A percentile compares a stretch with the other conserved stretches of the same genome.
Evolutionary conservation across 2,797 vertebrate species (phyloP).

Genomic region (Cyprinella venusta): DNA sequence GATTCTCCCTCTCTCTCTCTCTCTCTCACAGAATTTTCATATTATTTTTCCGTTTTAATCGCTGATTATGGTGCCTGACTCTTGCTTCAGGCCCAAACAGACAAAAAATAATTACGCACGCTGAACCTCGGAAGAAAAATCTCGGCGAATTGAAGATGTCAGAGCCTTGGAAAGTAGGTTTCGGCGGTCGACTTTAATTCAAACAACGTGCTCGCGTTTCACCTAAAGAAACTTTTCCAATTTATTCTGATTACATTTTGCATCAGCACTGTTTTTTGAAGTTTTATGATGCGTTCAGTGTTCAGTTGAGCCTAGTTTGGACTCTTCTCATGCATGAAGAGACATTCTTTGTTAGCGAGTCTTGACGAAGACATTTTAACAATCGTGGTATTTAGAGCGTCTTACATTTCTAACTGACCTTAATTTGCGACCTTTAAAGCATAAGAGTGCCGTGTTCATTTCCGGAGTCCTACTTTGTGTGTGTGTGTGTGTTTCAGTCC

Average conservation of each 20-base stretch:
- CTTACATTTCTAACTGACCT: conserved; percentile 71
- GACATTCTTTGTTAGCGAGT: conserved; percentile 13
- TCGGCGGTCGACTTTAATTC: conserved; percentile 27
- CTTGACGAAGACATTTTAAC: conserved; percentile 71
- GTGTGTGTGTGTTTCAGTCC: conserved; percentile 50
- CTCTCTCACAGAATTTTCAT: conserved; percentile 50
- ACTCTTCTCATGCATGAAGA: conserved; percentile 1
- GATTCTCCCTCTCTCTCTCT: neutral
- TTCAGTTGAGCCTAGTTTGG: neutral
- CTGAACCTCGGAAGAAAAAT: conserved; percentile 50
- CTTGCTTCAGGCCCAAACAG: conserved; percentile 58
- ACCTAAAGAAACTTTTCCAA: conserved; percentile 42
- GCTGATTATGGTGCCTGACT: conserved; percentile 57
- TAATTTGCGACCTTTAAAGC: conserved; percentile 68
- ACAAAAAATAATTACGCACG: conserved; percentile 59
- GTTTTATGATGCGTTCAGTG: conserved; percentile 4
- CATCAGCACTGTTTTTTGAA: conserved; percentile 32
- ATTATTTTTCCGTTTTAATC: conserved; percentile 64
- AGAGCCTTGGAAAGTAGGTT: conserved; percentile 36
- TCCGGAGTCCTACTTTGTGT: conserved; percentile 3
- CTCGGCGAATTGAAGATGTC: conserved; percentile 46
- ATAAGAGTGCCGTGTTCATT: conserved; percentile 32
- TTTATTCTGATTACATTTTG: conserved; percentile 33
- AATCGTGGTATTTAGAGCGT: conserved; percentile 74
- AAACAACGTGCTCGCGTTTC: conserved; percentile 16